These are phyloP conservation scores for Serripes groenlandicus DNA, from an alignment of 2,888 invertebrate species.

Conservation along the genomic window DNA sequence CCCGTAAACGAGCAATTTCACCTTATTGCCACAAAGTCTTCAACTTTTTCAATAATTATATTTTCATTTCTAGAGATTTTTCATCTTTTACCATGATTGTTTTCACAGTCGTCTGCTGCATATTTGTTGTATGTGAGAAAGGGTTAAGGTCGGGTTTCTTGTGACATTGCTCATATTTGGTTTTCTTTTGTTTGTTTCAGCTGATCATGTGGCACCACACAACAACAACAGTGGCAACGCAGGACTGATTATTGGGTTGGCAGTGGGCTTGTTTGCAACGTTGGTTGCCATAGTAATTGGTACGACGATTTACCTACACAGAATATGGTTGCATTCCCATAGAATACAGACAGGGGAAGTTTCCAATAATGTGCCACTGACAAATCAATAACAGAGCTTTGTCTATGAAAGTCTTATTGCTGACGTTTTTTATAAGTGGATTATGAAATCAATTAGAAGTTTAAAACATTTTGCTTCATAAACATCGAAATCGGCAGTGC, in stretches of 20 bases:
- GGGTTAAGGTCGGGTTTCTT: background rate
- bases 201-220: background rate
- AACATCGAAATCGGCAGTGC: no score
- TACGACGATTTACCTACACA: background rate
- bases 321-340: conserved; percentile 4
- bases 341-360: background rate
- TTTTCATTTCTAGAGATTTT: background rate
- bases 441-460: no score
- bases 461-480: no score
- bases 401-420: background rate
- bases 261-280: conserved; percentile 4
- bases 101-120: background rate
- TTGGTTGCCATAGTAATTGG: background rate
- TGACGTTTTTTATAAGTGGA: background rate
- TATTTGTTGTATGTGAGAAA: background rate
- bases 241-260: conserved; percentile 10
- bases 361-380: background rate
- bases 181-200: no score
- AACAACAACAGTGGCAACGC: background rate
- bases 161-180: background rate
- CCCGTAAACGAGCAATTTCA: no score
- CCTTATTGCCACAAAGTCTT: no score
- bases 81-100: background rate
- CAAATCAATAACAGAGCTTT: background rate
- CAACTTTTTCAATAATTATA: background rate